These are phyloP conservation scores for Diaphora mendica DNA, from an alignment of 2,888 invertebrate genomes.

Conservation along the genomic window DNA sequence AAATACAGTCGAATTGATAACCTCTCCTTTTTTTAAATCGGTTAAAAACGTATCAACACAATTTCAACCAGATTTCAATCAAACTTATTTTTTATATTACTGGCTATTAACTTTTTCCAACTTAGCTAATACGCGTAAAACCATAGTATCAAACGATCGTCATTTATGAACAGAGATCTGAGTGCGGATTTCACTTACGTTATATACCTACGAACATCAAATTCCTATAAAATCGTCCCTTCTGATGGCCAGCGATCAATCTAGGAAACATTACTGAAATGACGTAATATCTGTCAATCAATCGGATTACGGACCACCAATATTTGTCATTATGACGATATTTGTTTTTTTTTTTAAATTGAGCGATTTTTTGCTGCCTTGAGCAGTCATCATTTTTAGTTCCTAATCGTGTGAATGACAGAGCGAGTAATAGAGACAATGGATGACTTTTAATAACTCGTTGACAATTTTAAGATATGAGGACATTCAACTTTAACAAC, in stretches of 20 bases:
- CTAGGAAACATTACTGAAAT: background rate
- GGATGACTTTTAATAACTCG: background rate
- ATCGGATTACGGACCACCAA: background rate
- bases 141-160: background rate
- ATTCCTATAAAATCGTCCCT: background rate
- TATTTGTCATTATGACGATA: background rate
- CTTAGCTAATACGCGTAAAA: background rate
- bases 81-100: background rate
- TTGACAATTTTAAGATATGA: background rate
- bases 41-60: background rate
- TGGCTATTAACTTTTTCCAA: background rate
- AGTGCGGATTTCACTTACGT: background rate
- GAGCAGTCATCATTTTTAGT: background rate
- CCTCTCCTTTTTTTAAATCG: no score
- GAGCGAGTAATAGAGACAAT: background rate
- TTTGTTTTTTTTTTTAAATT: background rate
- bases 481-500: background rate
- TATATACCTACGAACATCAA: background rate
- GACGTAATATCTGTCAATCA: background rate
- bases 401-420: background rate
- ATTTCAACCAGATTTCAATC: background rate
- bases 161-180: background rate
- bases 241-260: background rate
- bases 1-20: no score
- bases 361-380: background rate